Evolutionary conservation across 1,140 invertebrate genomes (phyloP).

Genomic region (Dinoponera quadriceps): DNA sequence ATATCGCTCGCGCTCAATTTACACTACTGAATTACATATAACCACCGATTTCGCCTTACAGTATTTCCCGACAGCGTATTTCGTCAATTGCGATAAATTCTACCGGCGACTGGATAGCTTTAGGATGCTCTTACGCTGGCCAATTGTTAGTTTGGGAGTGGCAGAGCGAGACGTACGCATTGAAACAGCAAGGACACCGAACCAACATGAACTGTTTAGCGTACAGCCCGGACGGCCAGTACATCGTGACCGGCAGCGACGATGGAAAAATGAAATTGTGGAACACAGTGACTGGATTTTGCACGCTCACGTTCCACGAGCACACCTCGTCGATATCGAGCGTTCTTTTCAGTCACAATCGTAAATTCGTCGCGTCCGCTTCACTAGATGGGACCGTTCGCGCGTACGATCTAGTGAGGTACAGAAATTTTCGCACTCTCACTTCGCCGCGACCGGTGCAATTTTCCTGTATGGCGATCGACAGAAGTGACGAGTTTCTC

Average conservation of each 20-base stretch:
- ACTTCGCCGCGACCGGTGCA: conserved; percentile 96
- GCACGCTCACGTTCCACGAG: conserved; percentile 97
- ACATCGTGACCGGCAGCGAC: conserved; percentile 96
- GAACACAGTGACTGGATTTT: conserved; percentile 96
- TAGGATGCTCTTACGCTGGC: conserved; percentile 93
- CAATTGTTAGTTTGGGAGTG: conserved; percentile 99
- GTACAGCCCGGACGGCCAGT: conserved; percentile 96
- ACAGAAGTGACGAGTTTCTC: conserved; percentile 95
- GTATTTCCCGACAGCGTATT: conserved; percentile 93
- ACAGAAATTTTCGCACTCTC: conserved; percentile 98
- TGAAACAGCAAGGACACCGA: conserved; percentile 98
- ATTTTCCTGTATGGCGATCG: conserved; percentile 96
- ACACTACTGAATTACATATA: conserved; percentile 29
- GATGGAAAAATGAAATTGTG: conserved; percentile 99
- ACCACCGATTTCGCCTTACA: conserved; percentile 75
- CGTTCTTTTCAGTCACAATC: conserved; percentile 94
- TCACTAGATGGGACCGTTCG: conserved; percentile 98
- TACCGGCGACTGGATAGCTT: conserved; percentile 97
- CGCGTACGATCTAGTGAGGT: conserved; percentile 97
- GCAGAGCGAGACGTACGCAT: conserved; percentile 99
- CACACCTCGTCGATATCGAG: conserved; percentile 93
- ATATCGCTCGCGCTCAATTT: not conserved
- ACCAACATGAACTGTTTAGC: conserved; percentile 94
- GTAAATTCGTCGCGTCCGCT: conserved; percentile 96
- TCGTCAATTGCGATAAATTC: conserved; percentile 93